Evolutionary conservation across 1,140 invertebrate species (phyloP).

Genomic region (Drosophila insularis): DNA sequence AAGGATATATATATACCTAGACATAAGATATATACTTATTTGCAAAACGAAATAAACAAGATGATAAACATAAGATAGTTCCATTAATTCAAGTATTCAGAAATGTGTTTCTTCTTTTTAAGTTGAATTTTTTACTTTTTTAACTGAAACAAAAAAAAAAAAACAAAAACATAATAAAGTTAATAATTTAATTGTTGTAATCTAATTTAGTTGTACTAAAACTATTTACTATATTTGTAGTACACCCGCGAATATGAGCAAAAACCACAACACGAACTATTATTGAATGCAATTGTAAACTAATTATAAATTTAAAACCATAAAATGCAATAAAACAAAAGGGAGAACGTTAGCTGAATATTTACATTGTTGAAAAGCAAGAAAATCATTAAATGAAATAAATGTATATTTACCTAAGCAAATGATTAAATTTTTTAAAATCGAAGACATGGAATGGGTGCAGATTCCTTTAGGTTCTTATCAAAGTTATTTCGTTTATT

Average conservation of each 20-base stretch:
- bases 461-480: too few relatives aligned
- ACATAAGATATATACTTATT: slow-evolving; percentile 26
- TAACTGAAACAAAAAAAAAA: slow-evolving; percentile 34
- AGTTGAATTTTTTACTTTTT: slow-evolving; percentile 66
- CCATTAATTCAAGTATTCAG: slow-evolving; percentile 59
- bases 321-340: slow-evolving; percentile 53
- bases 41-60: slow-evolving; percentile 20
- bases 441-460: too few relatives aligned
- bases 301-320: slow-evolving; percentile 47
- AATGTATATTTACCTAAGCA: slow-evolving; percentile 77
- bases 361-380: slow-evolving; percentile 76
- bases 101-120: slow-evolving; percentile 40
- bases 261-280: slow-evolving; percentile 42
- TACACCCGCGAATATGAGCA: slow-evolving; percentile 21
- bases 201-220: slow-evolving; percentile 61
- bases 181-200: slow-evolving; percentile 52
- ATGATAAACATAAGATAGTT: slow-evolving; percentile 27
- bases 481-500: too few relatives aligned
- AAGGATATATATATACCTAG: slow-evolving; percentile 50
- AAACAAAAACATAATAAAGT: slow-evolving; percentile 19
- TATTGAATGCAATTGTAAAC: slow-evolving; percentile 44
- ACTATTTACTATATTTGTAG: slow-evolving; percentile 56
- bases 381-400: slow-evolving; percentile 72
- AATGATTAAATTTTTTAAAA: background rate
- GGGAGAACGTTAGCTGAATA: slow-evolving; percentile 68